Evolutionary conservation across 2,888 invertebrate genomes (phyloP).

Genomic region (Spisula subtruncata): DNA sequence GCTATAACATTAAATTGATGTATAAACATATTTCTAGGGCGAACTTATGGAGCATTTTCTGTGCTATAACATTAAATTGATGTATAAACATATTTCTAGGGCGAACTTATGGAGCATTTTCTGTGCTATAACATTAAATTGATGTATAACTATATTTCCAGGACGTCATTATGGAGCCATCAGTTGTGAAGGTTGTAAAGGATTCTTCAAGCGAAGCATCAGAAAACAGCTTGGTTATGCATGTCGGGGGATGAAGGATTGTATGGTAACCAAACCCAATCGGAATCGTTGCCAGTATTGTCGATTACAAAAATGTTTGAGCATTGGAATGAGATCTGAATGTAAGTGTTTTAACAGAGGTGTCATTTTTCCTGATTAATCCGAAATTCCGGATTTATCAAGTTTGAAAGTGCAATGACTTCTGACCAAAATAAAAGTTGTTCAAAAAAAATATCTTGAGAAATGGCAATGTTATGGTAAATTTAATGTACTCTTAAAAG

Average conservation of each 20-base stretch:
- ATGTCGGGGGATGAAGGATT: constrained; percentile 98
- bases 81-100: constrained; percentile 88
- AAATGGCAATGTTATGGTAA: no score
- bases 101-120: constrained; percentile 98
- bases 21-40: no score
- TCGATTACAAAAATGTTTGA: constrained; percentile 98
- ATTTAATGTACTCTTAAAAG: no score
- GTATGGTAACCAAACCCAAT: constrained; percentile 99
- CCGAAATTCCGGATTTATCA: no score
- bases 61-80: not conserved
- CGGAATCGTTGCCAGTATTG: constrained; percentile 99
- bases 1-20: no score
- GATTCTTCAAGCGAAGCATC: constrained; percentile 99
- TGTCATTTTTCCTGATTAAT: no score
- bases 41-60: no score
- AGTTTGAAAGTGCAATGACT: no score
- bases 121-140: not conserved
- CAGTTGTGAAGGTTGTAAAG: constrained; percentile 98
- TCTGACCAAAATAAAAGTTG: no score
- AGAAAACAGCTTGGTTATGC: constrained; percentile 98
- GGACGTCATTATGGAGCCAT: constrained; percentile 96
- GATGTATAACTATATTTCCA: constrained; percentile 72
- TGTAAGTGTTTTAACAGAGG: constrained; percentile 92
- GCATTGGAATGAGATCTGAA: constrained; percentile 99
- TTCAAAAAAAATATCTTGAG: no score